These are phyloP conservation scores for Cosmorhoe ocellata DNA, from an alignment of 2,888 invertebrate genomes.

Conservation along the genomic window DNA sequence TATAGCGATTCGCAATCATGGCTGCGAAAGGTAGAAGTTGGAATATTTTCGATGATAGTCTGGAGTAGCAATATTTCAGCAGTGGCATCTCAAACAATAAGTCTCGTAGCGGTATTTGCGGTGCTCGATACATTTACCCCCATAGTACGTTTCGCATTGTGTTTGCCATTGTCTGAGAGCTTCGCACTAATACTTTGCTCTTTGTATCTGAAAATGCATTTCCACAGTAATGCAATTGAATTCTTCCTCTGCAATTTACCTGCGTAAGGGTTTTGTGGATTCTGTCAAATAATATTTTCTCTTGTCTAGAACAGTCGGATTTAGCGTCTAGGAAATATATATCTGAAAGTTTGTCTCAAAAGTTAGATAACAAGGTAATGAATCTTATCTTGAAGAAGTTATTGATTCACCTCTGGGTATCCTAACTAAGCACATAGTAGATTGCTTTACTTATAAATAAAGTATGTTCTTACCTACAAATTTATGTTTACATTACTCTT, in stretches of 20 bases:
- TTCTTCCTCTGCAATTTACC: constrained; percentile 41
- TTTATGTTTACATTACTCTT: constrained; percentile 41
- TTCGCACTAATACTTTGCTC: constrained; percentile 60
- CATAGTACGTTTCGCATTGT: constrained; percentile 58
- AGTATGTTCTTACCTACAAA: constrained; percentile 42
- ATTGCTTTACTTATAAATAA: constrained; percentile 35
- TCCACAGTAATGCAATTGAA: constrained; percentile 56
- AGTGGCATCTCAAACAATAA: constrained; percentile 67
- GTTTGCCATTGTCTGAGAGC: constrained; percentile 74
- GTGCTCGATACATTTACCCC: constrained; percentile 70
- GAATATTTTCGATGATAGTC: constrained; percentile 40
- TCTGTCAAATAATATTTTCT: constrained; percentile 32
- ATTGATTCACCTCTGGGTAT: constrained; percentile 37
- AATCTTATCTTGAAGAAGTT: constrained; percentile 34
- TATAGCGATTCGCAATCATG: constrained; percentile 25
- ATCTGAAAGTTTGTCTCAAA: constrained; percentile 26
- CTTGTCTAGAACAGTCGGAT: constrained; percentile 24
- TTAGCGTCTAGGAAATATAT: constrained; percentile 28
- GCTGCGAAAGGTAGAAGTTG: constrained; percentile 36
- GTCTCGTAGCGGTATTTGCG: constrained; percentile 62
- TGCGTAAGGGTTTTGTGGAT: constrained; percentile 32
- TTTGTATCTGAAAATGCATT: constrained; percentile 61
- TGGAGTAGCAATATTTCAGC: constrained; percentile 61
- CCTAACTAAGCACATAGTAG: constrained; percentile 32
- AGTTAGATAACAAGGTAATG: constrained; percentile 36